Percentiles rank a stretch among this genome's conserved stretches.
Conservation (phyloP, 1,140 invertebrate genomes). For the Holotrichia oblita region DNA sequence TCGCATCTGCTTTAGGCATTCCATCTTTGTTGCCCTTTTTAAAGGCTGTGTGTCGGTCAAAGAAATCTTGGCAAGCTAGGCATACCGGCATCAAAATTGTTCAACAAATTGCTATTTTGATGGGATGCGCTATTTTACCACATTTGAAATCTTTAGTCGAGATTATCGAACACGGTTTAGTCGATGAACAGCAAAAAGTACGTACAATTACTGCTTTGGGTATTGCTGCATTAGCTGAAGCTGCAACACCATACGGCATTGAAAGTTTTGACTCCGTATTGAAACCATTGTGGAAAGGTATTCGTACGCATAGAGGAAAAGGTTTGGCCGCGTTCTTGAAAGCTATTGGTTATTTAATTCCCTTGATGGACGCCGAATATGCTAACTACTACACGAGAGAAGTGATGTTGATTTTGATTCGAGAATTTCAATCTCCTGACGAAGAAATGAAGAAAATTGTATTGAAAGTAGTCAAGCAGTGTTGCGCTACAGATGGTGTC, state of each 20-base stretch:
- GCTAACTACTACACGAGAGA: constrained; percentile 99
- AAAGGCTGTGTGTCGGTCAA: constrained; percentile 98
- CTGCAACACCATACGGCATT: constrained; percentile 99
- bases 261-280: constrained; percentile 99
- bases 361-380: constrained; percentile 99
- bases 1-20: constrained; percentile 98
- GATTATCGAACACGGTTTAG: constrained; percentile 97
- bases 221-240: constrained; percentile 97
- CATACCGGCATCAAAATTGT: constrained; percentile 99
- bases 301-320: constrained; percentile 96
- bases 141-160: constrained; percentile 98
- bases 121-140: constrained; percentile 99
- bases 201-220: constrained; percentile 98
- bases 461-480: constrained; percentile 99
- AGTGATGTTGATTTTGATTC: constrained; percentile 99
- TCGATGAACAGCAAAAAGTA: constrained; percentile 89
- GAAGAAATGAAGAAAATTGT: constrained; percentile 99
- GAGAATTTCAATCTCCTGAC: constrained; percentile 99
- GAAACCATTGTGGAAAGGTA: constrained; percentile 99
- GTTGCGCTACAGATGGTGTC: constrained; percentile 99
- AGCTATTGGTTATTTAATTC: constrained; percentile 99
- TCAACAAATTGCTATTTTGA: constrained; percentile 99
- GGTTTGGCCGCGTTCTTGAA: constrained; percentile 99
- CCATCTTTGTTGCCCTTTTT: constrained; percentile 97
- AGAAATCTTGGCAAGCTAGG: constrained; percentile 99